These are phyloP conservation scores for Cephus spinipes DNA, from an alignment of 2,888 invertebrate genomes.

Conservation along the genomic window DNA sequence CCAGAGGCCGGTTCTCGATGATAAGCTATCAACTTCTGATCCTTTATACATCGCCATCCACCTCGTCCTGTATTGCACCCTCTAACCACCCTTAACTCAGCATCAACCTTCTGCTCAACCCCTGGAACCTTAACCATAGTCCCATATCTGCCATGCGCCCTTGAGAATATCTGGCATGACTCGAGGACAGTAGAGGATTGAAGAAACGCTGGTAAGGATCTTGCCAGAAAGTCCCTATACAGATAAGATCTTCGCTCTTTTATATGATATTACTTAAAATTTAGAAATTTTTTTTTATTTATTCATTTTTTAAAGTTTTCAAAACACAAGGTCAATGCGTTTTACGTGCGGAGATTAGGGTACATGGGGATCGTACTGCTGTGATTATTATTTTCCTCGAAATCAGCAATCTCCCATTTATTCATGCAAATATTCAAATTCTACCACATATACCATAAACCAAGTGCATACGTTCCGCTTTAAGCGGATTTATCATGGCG, in stretches of 20 bases:
- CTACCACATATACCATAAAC: background rate
- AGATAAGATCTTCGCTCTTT: background rate
- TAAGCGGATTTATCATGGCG: background rate
- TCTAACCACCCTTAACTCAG: background rate
- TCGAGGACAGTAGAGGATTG: background rate
- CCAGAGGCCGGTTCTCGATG: slow-evolving; percentile 39
- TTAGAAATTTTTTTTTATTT: too few relatives aligned
- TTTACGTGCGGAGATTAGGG: too few relatives aligned
- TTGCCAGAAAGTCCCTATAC: background rate
- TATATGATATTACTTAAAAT: background rate
- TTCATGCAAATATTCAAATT: too few relatives aligned
- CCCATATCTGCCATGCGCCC: background rate
- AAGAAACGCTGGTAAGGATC: background rate
- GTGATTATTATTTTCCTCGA: too few relatives aligned
- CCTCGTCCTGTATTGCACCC: background rate
- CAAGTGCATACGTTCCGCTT: background rate
- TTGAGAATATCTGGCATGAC: background rate
- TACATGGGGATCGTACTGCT: too few relatives aligned
- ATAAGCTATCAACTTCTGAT: slow-evolving; percentile 37
- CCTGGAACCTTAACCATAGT: background rate
- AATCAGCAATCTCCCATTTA: too few relatives aligned
- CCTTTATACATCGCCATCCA: slow-evolving; percentile 16
- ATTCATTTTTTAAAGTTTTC: too few relatives aligned
- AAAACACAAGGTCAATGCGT: too few relatives aligned
- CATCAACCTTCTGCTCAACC: background rate